These are phyloP conservation scores for Fragum whitleyi DNA, from an alignment of 2,888 invertebrate species.

Conservation along the genomic window DNA sequence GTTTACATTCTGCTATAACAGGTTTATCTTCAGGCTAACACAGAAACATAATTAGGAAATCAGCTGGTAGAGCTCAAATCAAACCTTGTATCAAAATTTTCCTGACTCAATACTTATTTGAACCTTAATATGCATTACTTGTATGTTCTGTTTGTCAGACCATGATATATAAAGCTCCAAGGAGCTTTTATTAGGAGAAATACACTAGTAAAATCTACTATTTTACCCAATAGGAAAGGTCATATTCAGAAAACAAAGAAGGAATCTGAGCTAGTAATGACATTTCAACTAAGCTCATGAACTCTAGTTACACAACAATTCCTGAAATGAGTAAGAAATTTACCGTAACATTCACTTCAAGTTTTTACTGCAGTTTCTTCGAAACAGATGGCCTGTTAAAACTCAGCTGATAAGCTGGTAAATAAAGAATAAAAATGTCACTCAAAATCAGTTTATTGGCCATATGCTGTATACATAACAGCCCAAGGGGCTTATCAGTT, in stretches of 20 bases:
- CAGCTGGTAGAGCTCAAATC: no score
- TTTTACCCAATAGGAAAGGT: no score
- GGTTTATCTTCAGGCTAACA: not conserved
- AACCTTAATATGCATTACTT: no score
- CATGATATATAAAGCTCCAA: no score
- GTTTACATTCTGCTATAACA: not conserved
- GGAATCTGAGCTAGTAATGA: no score
- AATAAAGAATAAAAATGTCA: constrained; percentile 23
- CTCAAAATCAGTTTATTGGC: constrained; percentile 6
- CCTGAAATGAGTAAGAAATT: not conserved
- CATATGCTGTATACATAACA: constrained; percentile 26
- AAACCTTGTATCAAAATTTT: no score
- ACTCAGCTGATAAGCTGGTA: constrained; percentile 8
- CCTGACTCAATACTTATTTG: no score
- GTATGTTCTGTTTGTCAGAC: no score
- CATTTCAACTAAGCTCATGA: no score
- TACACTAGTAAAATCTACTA: no score
- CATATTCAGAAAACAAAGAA: no score
- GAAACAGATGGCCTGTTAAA: constrained; percentile 3
- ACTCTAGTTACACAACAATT: not conserved
- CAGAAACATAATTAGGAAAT: not conserved
- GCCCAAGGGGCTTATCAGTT: constrained; percentile 24
- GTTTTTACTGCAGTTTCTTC: not conserved
- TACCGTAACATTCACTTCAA: not conserved
- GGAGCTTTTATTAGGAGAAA: no score